Evolutionary conservation across 2,888 invertebrate species (phyloP).

Genomic region (Mactromeris polynyma): DNA sequence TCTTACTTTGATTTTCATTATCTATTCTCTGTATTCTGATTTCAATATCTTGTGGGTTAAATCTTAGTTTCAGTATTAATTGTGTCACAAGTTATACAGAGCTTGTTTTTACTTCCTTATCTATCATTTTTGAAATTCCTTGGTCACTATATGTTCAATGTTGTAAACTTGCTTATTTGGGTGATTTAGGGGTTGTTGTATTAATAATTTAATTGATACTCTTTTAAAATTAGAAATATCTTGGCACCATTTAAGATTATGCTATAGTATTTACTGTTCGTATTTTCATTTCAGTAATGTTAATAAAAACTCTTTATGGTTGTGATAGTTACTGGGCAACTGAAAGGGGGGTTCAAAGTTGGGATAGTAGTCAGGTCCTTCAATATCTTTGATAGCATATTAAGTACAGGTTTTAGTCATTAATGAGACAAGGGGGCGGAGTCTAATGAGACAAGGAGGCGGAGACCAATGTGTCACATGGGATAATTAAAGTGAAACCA

Average conservation of each 20-base stretch:
- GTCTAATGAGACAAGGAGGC: slow-evolving; percentile 12
- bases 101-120: background rate
- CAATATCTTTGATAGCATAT: slow-evolving; percentile 15
- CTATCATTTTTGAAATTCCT: background rate
- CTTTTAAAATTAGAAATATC: background rate
- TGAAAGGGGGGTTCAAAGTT: background rate
- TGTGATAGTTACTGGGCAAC: background rate
- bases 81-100: too few relatives aligned
- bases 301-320: background rate
- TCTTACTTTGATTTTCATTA: too few relatives aligned
- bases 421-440: slow-evolving; percentile 32
- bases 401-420: slow-evolving; percentile 27
- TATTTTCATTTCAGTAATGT: slow-evolving; percentile 2
- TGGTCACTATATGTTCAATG: background rate
- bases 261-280: background rate
- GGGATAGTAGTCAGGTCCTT: background rate
- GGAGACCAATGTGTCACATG: slow-evolving; percentile 30
- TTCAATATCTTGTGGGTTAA: too few relatives aligned
- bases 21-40: too few relatives aligned
- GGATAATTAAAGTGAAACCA: slow-evolving; percentile 3
- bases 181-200: background rate
- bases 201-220: background rate
- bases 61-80: too few relatives aligned
- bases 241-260: background rate
- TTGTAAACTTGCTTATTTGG: background rate